phyloP scores from a whole-genome alignment of 2,797 vertebrate species.

The Nannoperca obscura region DNA sequence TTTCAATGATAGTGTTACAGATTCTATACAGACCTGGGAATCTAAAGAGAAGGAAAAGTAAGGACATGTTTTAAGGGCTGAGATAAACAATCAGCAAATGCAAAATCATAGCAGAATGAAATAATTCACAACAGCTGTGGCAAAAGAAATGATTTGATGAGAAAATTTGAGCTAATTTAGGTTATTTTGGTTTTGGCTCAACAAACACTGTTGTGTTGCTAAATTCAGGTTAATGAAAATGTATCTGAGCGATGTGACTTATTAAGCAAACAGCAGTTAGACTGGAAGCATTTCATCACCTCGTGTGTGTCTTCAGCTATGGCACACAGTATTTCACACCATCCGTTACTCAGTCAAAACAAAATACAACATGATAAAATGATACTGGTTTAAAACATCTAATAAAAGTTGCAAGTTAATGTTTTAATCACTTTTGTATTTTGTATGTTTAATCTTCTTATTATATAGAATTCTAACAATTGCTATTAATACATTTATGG shows the following conservation, averaged over 20 bases:
- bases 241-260: no score
- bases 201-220: neutral
- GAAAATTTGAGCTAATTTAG: neutral
- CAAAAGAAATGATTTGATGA: conserved; percentile 1
- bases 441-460: neutral
- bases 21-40: neutral
- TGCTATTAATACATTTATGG: neutral
- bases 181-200: neutral
- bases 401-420: neutral
- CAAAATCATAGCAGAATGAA: neutral
- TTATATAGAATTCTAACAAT: neutral
- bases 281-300: neutral
- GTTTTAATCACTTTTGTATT: neutral
- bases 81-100: conserved; percentile 4
- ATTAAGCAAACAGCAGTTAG: neutral
- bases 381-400: neutral
- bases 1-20: neutral
- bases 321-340: neutral
- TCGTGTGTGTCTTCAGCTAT: neutral
- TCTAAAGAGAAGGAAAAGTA: neutral
- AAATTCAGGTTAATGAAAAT: neutral
- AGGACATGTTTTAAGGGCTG: neutral
- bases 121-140: neutral
- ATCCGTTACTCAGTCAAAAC: neutral
- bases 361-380: neutral